phyloP scores from a whole-genome alignment of 2,797 vertebrate genomes.

The Coranthus polyacanthus region DNA sequence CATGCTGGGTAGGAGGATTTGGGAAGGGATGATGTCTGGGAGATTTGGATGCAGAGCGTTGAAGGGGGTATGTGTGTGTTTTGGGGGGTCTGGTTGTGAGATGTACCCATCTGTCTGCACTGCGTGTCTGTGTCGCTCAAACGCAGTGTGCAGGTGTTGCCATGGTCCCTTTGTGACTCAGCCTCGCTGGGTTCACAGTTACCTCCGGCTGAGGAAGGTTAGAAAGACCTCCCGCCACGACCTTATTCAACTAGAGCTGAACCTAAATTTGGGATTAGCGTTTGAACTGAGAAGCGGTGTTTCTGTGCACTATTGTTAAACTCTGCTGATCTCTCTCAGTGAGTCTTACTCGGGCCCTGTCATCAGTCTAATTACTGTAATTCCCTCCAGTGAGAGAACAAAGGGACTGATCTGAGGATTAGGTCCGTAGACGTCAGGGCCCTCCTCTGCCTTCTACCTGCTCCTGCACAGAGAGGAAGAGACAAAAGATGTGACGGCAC shows the following conservation, averaged over 20 bases:
- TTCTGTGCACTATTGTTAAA: constrained; percentile 19
- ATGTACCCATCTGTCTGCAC: constrained; percentile 45
- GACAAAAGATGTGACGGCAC: neutral
- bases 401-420: constrained; percentile 61
- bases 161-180: constrained; percentile 21
- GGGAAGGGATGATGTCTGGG: constrained; percentile 44
- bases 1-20: constrained; percentile 36
- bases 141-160: constrained; percentile 24
- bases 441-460: constrained; percentile 24
- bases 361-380: constrained; percentile 73
- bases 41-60: constrained; percentile 31
- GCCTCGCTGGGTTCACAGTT: too few species aligned
- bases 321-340: constrained; percentile 6
- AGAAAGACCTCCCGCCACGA: constrained; percentile 12
- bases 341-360: constrained; percentile 40
- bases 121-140: neutral
- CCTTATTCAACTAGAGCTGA: neutral
- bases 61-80: neutral
- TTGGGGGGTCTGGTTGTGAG: constrained; percentile 17
- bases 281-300: constrained; percentile 4
- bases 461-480: neutral
- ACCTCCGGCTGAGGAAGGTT: constrained; percentile 7
- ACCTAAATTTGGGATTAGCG: neutral
- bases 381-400: constrained; percentile 70
- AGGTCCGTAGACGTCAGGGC: constrained; percentile 25